These are phyloP conservation scores for Nymphicus hollandicus DNA, from an alignment of 2,113 vertebrate species.

Conservation along the genomic window DNA sequence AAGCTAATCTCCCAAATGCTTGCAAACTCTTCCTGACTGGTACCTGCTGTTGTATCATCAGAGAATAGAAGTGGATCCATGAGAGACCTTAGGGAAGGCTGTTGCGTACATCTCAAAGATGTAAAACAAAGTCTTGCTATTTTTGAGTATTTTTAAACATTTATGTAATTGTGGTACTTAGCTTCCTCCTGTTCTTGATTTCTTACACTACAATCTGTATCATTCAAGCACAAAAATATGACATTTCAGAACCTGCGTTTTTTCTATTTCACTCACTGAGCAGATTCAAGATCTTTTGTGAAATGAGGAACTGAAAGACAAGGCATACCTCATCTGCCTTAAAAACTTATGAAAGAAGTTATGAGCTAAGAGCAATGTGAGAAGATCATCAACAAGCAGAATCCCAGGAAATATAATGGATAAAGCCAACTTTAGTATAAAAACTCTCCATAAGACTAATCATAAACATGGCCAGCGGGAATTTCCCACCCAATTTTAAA, in stretches of 20 bases:
- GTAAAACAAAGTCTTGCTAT: not conserved
- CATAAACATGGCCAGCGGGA: not conserved
- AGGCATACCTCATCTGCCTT: not conserved
- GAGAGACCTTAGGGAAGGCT: not conserved
- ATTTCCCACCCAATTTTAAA: not conserved
- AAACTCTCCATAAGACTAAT: not conserved
- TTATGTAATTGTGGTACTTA: not conserved
- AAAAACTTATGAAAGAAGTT: not conserved
- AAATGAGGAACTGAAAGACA: not conserved
- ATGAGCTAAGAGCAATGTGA: not conserved
- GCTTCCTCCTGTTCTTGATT: not conserved
- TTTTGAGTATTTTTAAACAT: not conserved
- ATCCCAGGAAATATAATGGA: not conserved
- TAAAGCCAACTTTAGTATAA: not conserved
- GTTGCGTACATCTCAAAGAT: fast-evolving
- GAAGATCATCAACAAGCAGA: not conserved
- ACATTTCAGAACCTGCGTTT: fast-evolving
- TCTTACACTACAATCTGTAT: not conserved
- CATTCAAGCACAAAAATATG: not conserved
- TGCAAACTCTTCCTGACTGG: not conserved
- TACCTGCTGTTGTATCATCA: not conserved
- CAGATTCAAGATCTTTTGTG: not conserved
- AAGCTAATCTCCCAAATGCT: not conserved
- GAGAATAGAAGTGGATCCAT: not conserved
- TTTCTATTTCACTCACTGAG: not conserved